phyloP scores from a whole-genome alignment of 2,888 invertebrate species.

The Leucoptera coffeella region DNA sequence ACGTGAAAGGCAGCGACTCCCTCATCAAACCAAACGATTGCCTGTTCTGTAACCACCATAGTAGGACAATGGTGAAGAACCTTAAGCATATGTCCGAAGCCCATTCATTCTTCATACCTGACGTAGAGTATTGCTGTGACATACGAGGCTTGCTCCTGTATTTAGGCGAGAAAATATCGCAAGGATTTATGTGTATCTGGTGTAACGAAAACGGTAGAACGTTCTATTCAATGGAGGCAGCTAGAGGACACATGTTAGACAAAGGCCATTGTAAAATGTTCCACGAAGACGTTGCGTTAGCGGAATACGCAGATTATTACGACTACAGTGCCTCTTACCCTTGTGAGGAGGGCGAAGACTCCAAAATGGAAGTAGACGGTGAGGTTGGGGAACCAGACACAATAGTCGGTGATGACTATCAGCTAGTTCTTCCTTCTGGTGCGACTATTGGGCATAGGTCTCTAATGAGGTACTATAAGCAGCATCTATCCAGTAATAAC shows the following conservation, averaged over 20 bases:
- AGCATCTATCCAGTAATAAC: constrained; percentile 64
- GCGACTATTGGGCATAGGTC: constrained; percentile 88
- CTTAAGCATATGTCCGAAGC: constrained; percentile 85
- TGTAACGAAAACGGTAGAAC: constrained; percentile 84
- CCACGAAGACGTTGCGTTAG: constrained; percentile 80
- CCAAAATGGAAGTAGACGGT: constrained; percentile 57
- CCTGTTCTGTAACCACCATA: constrained; percentile 81
- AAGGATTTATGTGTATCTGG: constrained; percentile 79
- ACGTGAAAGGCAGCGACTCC: constrained; percentile 60
- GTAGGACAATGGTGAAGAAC: constrained; percentile 72
- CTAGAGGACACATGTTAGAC: constrained; percentile 86
- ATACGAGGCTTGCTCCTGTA: constrained; percentile 80
- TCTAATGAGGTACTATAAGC: constrained; percentile 85
- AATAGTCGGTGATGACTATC: constrained; percentile 74
- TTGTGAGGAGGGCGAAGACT: constrained; percentile 46
- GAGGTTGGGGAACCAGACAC: constrained; percentile 63
- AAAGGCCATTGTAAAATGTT: constrained; percentile 95
- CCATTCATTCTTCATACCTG: constrained; percentile 96
- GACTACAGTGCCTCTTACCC: constrained; percentile 67
- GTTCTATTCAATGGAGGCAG: constrained; percentile 79
- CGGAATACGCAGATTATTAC: constrained; percentile 92
- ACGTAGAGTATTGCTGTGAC: constrained; percentile 83
- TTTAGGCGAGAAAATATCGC: constrained; percentile 70
- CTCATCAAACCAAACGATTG: constrained; percentile 69
- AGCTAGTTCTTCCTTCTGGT: constrained; percentile 92